Base-by-base conservation (phyloP, 2,113 vertebrate species). In the Bubalus kerabau region DNA sequence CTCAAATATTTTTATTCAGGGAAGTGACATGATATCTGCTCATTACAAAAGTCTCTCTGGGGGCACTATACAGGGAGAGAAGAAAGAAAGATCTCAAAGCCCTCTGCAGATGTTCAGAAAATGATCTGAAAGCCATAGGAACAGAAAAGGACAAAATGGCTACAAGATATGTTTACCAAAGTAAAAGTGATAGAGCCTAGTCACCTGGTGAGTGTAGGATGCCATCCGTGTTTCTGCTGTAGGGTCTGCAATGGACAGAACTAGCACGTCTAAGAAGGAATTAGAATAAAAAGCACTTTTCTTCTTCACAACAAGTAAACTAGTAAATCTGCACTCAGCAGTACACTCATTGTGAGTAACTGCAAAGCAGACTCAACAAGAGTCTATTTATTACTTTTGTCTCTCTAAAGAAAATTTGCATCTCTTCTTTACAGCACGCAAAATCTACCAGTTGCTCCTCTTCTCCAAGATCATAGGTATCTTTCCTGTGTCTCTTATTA, bases 1-100 rank as follows among this genome's bases (percentile, higher is more conserved):
- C 26, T 71, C 86, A 93, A 67, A 71, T 60, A 93, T 50, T 85
- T 76, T 86, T 46, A 59, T 67, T 24, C 26, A 97, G 40, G 15
- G 12, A 90, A 84, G 1, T 32, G 10, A 67, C 14, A 67, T 83
- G 46, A 86, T 56, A 81, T 80, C 87, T 86, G 2, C 36, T 64
- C 30, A 92, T 52, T 89, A 56, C 15, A 93, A 48, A 95, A 85
- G 57, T 88, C 71, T 92, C 26, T 74, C 50, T 36, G 59, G 15
- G 13, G 54, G 1, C 6, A 64, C 54, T 78, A 17, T 16, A 15
- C 26, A 89, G 56, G 3, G 10, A 84, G 2, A 16, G 67, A 1
- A 7, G 46, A 60, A 17, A 94, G 9, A 87, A 43, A 87, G 92
- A 81, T 87, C 56, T 74, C 21, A 4, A 81, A n/a, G 3, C 84